Evolutionary conservation across 2,113 vertebrate genomes (phyloP), one percentile per base, ranked within the genome.

Genomic region (Phoxinus phoxinus): DNA sequence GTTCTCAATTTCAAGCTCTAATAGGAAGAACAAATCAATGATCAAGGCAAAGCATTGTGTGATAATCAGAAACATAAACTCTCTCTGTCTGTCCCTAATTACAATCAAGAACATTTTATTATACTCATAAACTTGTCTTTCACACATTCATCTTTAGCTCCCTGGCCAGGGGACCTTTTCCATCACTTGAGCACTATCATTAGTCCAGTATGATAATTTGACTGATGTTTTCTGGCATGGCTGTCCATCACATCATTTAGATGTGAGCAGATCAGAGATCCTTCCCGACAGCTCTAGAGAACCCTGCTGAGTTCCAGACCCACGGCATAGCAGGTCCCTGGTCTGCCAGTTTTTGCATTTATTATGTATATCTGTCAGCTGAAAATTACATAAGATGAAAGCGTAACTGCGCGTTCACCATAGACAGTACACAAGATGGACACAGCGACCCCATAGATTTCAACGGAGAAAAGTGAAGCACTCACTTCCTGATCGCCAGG

Each of bases 141-240:
- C 53, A 25, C 12, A 61, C 76, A 37, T 74, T 74, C 72, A 25
- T 67, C 58, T 32, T 67, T 13, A 35, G 19, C 4, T 25, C 7
- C 59, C 21, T 79, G 19, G 32, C 76, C 12, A 59, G 56, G 56
- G 56, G 56, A 59, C 6, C 23, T 61, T 53, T 79, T 58, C 56
- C 56, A 41, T 59, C 76, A 15, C 11, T 25, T 74, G 23, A 73
- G 37, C 71, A 73, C 71, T 73, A 73, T 73, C 72, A 61, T 79
- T 79, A 79, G 76, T 61, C 23, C 35, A 41, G 76, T 59, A 17
- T 61, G 32, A 61, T 59, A 3, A n/a, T 37, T 78, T 59, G 76
- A 78, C 53, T 78, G 53, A 78, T 78, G 48, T 78, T 78, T 59
- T 78, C 11, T 59, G 53, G 53, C 53, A 79, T 79, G 53, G 21